Evolutionary conservation across 2,888 invertebrate species (phyloP), one percentile per base, ranked within the genome.

Genomic region (Petrophora chlorosata): DNA sequence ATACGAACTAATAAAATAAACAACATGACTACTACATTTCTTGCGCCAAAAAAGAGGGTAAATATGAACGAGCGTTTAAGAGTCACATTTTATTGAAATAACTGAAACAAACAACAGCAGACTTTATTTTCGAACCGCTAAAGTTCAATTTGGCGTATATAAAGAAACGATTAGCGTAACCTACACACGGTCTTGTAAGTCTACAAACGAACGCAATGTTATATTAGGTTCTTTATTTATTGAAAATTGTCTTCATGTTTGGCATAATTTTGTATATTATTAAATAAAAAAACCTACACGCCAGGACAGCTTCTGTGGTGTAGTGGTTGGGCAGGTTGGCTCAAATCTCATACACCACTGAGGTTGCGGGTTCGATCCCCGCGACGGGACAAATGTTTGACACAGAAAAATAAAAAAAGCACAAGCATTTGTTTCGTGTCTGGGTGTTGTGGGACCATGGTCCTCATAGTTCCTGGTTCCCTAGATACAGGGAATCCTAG

Each of bases 41-140:
- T 47, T 29, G 36, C 42, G 26, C 43, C 53, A 55, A 65, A 59
- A 44, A 33, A 16, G 5, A 23, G 53, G 61, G 46, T 62, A 65
- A 67, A 70, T 65, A 68, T 65, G 59, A 61, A 60, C 53, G 56
- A 63, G 60, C 53, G 53, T 52, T 47, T 44, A 23, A n/a, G n/a
- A n/a, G n/a, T n/a, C n/a, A n/a, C n/a, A 61, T 61, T 38, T 34
- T 51, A 52, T 36, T 42, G 40, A 51, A 50, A 53, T 47, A n/a
- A 5, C 1, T 3, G 26, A 26, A 36, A 12, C 9, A 47, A 40
- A 10, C 13, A 3, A 30, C 10, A 12, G 19, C 29, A 4, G 28
- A 16, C 29, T 26, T 13, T 49, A 16, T 42, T 13, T 0, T 5
- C 3, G 14, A 3, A 0, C 2, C 0, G 0, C 17, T 33, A 58